Evolutionary conservation across 2,888 invertebrate genomes (phyloP).

Genomic region (Harpalus rufipes): DNA sequence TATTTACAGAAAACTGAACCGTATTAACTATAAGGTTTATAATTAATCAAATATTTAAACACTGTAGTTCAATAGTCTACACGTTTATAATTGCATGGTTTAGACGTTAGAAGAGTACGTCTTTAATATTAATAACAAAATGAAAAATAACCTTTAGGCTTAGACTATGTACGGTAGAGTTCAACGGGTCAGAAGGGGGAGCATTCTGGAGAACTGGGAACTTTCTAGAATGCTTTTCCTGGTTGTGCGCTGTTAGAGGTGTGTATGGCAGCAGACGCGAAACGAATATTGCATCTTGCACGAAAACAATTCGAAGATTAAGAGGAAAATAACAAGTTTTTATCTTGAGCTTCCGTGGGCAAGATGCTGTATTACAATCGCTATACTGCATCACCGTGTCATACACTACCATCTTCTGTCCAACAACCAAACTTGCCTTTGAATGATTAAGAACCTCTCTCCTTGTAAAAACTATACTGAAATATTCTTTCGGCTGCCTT

Average conservation of each 20-base stretch:
- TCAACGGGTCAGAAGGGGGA: not conserved
- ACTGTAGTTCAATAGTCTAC: conserved; percentile 53
- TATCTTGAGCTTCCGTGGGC: conserved; percentile 73
- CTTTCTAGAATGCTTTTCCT: conserved; percentile 44
- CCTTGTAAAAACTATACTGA: conserved; percentile 52
- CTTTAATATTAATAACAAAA: not conserved
- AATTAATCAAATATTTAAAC: conserved; percentile 52
- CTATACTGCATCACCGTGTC: conserved; percentile 62
- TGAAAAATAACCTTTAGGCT: conserved; percentile 5
- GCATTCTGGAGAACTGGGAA: conserved; percentile 50
- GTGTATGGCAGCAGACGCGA: conserved; percentile 59
- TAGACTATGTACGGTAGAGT: not conserved
- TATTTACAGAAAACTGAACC: conserved; percentile 62
- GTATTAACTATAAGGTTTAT: conserved; percentile 56
- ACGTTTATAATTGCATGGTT: conserved; percentile 59
- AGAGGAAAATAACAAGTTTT: conserved; percentile 75
- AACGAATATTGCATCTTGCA: conserved; percentile 48
- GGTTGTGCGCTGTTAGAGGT: not conserved
- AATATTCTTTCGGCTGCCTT: conserved; percentile 63
- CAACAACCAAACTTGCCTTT: conserved; percentile 47
- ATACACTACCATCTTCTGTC: conserved; percentile 41
- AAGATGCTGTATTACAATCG: conserved; percentile 29
- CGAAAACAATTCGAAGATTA: conserved; percentile 69
- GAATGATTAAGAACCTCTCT: conserved; percentile 50
- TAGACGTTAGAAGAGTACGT: conserved; percentile 7